Conservation (phyloP, 2,113 vertebrate genomes). For the Notechis scutatus region DNA sequence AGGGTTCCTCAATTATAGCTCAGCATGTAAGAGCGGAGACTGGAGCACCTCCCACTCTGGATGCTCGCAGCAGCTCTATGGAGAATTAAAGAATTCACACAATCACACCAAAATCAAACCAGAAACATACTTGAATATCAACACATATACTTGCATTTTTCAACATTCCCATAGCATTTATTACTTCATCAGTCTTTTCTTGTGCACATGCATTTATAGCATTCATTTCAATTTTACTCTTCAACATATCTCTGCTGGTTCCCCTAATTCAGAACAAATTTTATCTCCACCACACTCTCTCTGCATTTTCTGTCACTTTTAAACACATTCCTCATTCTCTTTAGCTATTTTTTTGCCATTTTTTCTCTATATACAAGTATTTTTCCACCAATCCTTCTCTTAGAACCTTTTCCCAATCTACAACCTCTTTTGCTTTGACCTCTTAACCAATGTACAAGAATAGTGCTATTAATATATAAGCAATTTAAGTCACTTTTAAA, state of each 20-base stretch:
- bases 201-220: background rate
- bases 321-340: background rate
- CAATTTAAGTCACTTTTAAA: background rate
- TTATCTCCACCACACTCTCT: background rate
- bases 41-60: no score
- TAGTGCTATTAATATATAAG: background rate
- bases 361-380: background rate
- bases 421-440: background rate
- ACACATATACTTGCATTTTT: background rate
- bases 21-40: no score
- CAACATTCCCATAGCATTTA: background rate
- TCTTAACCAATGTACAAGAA: background rate
- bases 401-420: background rate
- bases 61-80: no score
- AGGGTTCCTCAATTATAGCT: no score
- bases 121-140: background rate
- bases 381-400: background rate
- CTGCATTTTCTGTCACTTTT: background rate
- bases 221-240: background rate
- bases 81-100: background rate
- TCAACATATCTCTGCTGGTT: background rate
- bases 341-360: background rate
- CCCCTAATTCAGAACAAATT: background rate
- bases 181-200: background rate
- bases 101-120: background rate